These are phyloP conservation scores for Leuciscus waleckii DNA, from an alignment of 2,797 vertebrate species.

Conservation along the genomic window DNA sequence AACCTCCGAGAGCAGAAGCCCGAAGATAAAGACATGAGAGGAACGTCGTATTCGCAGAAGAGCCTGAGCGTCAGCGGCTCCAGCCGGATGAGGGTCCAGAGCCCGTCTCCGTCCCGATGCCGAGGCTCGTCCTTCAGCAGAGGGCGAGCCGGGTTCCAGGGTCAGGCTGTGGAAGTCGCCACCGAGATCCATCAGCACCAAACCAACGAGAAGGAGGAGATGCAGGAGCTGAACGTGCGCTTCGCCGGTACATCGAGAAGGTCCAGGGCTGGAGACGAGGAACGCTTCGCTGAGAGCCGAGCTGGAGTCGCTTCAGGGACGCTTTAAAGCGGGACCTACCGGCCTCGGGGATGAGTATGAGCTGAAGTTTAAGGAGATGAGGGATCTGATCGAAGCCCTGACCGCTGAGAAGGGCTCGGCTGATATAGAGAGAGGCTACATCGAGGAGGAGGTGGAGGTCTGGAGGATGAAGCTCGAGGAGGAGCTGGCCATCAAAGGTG, in stretches of 20 bases:
- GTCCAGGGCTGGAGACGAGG: conserved; percentile 77
- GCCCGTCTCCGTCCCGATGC: conserved; percentile 75
- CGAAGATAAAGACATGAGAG: conserved; percentile 54
- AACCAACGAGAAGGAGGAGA: conserved; percentile 83
- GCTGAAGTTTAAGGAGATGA: conserved; percentile 82
- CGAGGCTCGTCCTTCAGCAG: conserved; percentile 71
- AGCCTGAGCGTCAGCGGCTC: conserved; percentile 64
- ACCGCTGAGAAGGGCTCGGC: conserved; percentile 82
- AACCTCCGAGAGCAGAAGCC: background rate
- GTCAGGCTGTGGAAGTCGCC: conserved; percentile 65
- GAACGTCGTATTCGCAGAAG: conserved; percentile 64
- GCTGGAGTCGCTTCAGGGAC: conserved; percentile 70
- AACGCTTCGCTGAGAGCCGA: conserved; percentile 72
- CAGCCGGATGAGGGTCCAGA: conserved; percentile 70
- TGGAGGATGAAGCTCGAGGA: conserved; percentile 85
- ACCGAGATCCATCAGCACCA: conserved; percentile 80
- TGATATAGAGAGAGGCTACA: conserved; percentile 83
- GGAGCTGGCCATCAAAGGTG: conserved; percentile 79
- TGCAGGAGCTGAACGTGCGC: conserved; percentile 79
- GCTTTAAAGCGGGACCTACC: conserved; percentile 73
- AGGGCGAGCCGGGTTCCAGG: conserved; percentile 71
- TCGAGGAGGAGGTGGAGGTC: conserved; percentile 83
- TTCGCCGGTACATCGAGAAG: conserved; percentile 81
- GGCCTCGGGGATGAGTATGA: conserved; percentile 80
- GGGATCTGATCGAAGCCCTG: conserved; percentile 77